A percentile compares a stretch with the other conserved stretches of the same genome.
phyloP scores from a whole-genome alignment of 1,140 invertebrate genomes.

The Nasonia vitripennis region DNA sequence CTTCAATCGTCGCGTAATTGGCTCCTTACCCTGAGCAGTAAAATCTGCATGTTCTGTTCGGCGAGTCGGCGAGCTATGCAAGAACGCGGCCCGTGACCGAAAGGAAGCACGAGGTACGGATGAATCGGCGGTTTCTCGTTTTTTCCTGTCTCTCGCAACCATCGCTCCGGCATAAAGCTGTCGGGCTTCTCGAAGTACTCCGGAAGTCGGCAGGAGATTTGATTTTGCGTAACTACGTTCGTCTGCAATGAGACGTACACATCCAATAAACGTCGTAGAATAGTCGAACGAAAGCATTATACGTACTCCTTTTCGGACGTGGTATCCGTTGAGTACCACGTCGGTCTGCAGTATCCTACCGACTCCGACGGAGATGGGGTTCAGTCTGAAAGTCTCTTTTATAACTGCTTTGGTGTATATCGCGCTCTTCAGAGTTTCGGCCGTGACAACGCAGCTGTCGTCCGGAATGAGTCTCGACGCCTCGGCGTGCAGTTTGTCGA shows the following conservation, averaged over 20 bases:
- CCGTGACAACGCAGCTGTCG: slow-evolving; percentile 75
- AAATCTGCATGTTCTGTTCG: slow-evolving; percentile 89
- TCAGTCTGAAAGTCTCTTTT: slow-evolving; percentile 90
- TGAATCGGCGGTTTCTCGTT: slow-evolving; percentile 76
- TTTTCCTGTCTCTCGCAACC: slow-evolving; percentile 75
- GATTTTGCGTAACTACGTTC: slow-evolving; percentile 91
- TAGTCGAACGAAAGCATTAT: neutral
- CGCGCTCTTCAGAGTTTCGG: slow-evolving; percentile 78
- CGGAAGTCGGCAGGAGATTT: slow-evolving; percentile 82
- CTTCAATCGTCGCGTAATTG: no score
- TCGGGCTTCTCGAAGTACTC: slow-evolving; percentile 83
- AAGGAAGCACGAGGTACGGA: slow-evolving; percentile 89
- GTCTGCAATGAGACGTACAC: slow-evolving; percentile 79
- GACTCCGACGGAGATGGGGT: slow-evolving; percentile 88
- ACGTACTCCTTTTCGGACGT: slow-evolving; percentile 89
- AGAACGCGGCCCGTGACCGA: slow-evolving; percentile 90
- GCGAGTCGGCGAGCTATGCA: slow-evolving; percentile 92
- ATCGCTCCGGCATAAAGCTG: slow-evolving; percentile 85
- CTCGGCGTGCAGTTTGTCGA: slow-evolving; percentile 84
- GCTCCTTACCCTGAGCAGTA: slow-evolving; percentile 83
- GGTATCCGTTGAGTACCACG: slow-evolving; percentile 86
- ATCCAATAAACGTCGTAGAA: no score
- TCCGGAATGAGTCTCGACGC: slow-evolving; percentile 76
- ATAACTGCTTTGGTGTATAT: slow-evolving; percentile 86
- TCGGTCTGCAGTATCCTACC: slow-evolving; percentile 87